Conservation (phyloP, 2,113 vertebrate genomes). For the Chauna torquata region DNA sequence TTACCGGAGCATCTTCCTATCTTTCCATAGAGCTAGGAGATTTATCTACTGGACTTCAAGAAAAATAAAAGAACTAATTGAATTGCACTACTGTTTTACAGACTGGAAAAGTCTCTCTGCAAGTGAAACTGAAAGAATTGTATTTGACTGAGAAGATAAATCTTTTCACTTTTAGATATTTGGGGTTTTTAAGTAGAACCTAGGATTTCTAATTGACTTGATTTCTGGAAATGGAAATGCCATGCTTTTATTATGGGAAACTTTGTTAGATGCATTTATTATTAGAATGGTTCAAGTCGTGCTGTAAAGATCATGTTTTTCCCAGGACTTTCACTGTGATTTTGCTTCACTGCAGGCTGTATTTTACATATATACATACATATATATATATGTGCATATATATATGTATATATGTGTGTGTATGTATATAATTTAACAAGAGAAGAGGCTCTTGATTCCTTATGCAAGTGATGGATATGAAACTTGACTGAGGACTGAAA, state of each 20-base stretch:
- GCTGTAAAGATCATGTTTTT: constrained; percentile 83
- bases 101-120: constrained; percentile 83
- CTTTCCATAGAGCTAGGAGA: constrained; percentile 81
- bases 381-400: too few species aligned
- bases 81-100: constrained; percentile 96
- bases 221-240: constrained; percentile 80
- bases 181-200: constrained; percentile 86
- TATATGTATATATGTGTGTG: constrained; percentile 11
- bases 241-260: constrained; percentile 79
- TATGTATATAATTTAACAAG: constrained; percentile 51
- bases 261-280: constrained; percentile 81
- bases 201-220: constrained; percentile 83
- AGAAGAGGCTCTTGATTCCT: constrained; percentile 75
- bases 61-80: constrained; percentile 81
- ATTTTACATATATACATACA: constrained; percentile 57
- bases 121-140: constrained; percentile 79
- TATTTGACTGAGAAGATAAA: constrained; percentile 73
- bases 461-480: constrained; percentile 69
- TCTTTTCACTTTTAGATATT: constrained; percentile 86
- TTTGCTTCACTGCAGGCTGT: constrained; percentile 80
- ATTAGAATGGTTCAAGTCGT: constrained; percentile 78
- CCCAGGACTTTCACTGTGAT: constrained; percentile 96
- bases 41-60: constrained; percentile 80
- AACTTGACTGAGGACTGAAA: constrained; percentile 74
- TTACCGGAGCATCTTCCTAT: constrained; percentile 86